Evolutionary conservation across 2,113 vertebrate species (phyloP), one percentile per base, ranked within the genome.

Genomic region (Takifugu bimaculatus): DNA sequence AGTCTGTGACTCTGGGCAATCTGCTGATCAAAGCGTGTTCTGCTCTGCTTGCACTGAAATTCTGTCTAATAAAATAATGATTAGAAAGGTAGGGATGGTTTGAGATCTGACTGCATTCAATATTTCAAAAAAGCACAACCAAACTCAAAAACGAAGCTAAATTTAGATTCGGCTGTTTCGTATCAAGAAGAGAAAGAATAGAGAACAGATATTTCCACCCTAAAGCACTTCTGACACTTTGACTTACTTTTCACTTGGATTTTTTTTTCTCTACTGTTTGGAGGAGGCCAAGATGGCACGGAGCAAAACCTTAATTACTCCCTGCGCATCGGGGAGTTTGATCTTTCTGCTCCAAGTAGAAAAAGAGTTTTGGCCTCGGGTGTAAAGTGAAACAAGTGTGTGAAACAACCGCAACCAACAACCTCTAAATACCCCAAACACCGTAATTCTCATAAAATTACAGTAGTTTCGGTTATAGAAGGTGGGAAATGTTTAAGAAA

Each of bases 271-370:
- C 74, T 57, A 60, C 54, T 32, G 76, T 76, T 75, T 57, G 63
- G 39, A 60, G 13, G 70, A 77, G 81, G 80, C 77, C 82, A 80
- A 72, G 68, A 70, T 84, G 77, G 72, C 86, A 88, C 45, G 56
- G 68, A 78, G 76, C 79, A 85, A 83, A 85, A 82, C 77, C 78
- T 74, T 88, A 87, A 89, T 90, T 87, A 88, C 86, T 89, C 83
- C 68, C 68, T 75, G 78, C 75, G 49, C 88, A 82, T 67, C 70
- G 39, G 83, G 84, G 83, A 87, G 57, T 87, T 83, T 66, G 79
- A 78, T 87, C 87, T 81, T 84, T 85, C 83, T 69, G 67, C 78
- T 84, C 48, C 72, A 74, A 79, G 78, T 66, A 77, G 66, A 83
- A 75, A 45, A 47, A 69, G 49, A 77, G 68, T 10, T 39, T 39